These are phyloP conservation scores for Eumeta japonica DNA, from an alignment of 1,140 invertebrate genomes.

Conservation along the genomic window DNA sequence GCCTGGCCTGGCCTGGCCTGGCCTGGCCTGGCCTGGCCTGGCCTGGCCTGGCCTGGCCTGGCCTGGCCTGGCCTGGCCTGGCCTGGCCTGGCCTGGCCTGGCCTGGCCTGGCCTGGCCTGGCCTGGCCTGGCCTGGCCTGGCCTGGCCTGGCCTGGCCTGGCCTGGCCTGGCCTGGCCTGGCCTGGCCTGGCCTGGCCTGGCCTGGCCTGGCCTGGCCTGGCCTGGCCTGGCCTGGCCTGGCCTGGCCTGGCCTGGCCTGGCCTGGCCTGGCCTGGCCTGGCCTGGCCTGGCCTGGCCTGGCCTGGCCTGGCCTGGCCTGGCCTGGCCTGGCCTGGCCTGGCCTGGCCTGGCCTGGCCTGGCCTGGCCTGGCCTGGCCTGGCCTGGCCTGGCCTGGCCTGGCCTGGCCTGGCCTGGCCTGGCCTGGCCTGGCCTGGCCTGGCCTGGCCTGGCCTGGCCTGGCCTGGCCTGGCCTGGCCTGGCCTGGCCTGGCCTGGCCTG, in stretches of 20 bases:
- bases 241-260: constrained; percentile 1
- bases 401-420: constrained; percentile 1
- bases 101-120: constrained; percentile 8
- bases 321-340: constrained; percentile 8
- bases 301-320: constrained; percentile 1
- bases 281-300: constrained; percentile 1
- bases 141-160: constrained; percentile 3
- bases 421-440: constrained; percentile 1
- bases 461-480: constrained; percentile 1
- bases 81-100: constrained; percentile 1
- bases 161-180: constrained; percentile 13
- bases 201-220: constrained; percentile 1
- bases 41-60: neutral
- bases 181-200: neutral
- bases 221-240: constrained; percentile 1
- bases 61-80: constrained; percentile 1
- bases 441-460: constrained; percentile 1
- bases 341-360: constrained; percentile 10
- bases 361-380: neutral
- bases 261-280: constrained; percentile 1
- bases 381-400: constrained; percentile 1
- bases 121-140: constrained; percentile 5
- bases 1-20: constrained; percentile 1
- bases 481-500: constrained; percentile 1
- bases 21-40: constrained; percentile 1